Conservation (phyloP, 2,113 vertebrate genomes). For the Mesocricetus auratus region DNA sequence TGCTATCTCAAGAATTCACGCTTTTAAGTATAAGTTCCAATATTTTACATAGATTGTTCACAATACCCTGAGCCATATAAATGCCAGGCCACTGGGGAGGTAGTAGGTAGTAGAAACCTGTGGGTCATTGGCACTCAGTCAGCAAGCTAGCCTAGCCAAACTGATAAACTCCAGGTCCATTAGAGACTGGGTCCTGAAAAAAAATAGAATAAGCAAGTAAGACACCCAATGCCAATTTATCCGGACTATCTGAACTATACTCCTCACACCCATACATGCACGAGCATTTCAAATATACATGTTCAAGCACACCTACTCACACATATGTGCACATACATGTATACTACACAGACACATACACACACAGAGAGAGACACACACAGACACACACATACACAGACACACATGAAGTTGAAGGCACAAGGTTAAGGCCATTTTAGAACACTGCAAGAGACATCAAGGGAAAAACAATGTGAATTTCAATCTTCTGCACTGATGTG, state of each 20-base stretch:
- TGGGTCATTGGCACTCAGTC: too few species aligned
- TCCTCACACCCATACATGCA: not conserved
- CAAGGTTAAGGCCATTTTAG: not conserved
- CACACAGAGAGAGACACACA: too few species aligned
- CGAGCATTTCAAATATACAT: too few species aligned
- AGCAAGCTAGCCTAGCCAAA: too few species aligned
- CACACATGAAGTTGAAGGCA: not conserved
- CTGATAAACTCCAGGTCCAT: not conserved
- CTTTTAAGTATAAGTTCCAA: not conserved
- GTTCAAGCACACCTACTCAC: not conserved
- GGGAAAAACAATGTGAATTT: not conserved
- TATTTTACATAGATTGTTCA: conserved; percentile 19
- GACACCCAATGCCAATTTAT: not conserved
- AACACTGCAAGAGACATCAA: not conserved
- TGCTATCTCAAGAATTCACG: not conserved
- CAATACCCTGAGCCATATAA: not conserved
- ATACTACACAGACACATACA: not conserved
- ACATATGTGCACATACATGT: not conserved
- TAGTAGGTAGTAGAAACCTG: not conserved
- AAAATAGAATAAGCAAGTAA: not conserved
- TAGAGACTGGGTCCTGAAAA: not conserved
- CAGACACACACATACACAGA: not conserved
- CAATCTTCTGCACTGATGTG: not conserved
- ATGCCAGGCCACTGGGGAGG: not conserved
- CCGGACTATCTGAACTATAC: not conserved